These are phyloP conservation scores for Phalacrocorax brasilianus DNA, from an alignment of 2,113 vertebrate species.

Conservation along the genomic window DNA sequence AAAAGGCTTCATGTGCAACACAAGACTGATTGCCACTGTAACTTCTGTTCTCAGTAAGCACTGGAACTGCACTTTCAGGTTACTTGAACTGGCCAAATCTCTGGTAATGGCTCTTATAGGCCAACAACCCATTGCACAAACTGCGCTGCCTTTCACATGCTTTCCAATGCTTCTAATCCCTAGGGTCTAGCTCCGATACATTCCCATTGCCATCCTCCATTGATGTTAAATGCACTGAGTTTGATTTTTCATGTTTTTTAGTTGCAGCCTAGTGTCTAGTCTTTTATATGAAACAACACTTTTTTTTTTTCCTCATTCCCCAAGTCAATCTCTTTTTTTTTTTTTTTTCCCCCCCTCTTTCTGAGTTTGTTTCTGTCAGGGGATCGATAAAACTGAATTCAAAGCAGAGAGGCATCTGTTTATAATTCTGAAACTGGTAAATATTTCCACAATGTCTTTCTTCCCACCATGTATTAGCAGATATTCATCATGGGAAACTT, in stretches of 20 bases:
- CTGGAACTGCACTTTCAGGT: not conserved
- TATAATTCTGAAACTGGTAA: conserved; percentile 1
- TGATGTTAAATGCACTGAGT: not conserved
- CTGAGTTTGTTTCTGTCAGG: not conserved
- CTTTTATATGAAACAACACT: not conserved
- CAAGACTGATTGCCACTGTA: not conserved
- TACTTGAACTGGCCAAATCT: not conserved
- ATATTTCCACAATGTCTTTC: not conserved
- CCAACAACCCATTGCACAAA: not conserved
- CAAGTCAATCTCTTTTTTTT: not conserved
- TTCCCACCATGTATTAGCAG: conserved; percentile 1
- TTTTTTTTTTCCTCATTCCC: not conserved
- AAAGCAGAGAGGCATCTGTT: conserved; percentile 33
- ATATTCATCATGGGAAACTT: conserved; percentile 1
- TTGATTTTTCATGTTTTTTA: not conserved
- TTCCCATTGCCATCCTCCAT: not conserved
- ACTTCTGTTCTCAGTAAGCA: not conserved
- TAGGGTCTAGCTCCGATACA: not conserved
- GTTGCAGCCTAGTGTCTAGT: not conserved
- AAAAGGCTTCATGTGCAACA: not conserved
- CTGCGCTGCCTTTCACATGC: not conserved
- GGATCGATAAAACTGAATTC: conserved; percentile 24
- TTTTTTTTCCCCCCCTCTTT: not conserved
- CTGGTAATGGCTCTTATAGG: not conserved
- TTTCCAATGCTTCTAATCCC: not conserved